These are phyloP conservation scores for Acromyrmex echinatior DNA, from an alignment of 1,140 invertebrate genomes.

Conservation along the genomic window DNA sequence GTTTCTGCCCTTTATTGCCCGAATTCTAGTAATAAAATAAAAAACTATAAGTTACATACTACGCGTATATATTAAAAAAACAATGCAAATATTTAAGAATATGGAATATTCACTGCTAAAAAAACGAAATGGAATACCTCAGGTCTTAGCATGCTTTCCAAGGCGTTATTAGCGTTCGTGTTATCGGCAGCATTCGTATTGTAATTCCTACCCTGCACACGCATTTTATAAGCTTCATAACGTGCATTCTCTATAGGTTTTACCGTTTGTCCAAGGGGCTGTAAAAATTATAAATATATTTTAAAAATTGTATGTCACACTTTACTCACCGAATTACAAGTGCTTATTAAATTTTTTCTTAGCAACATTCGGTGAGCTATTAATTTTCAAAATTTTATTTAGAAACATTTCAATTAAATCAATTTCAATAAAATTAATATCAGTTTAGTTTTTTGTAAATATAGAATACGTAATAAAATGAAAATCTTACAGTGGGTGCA, in stretches of 20 bases:
- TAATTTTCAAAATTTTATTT: not conserved
- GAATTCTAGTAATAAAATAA: slow-evolving; percentile 67
- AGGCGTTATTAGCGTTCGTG: slow-evolving; percentile 77
- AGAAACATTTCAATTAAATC: not conserved
- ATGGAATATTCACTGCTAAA: not conserved
- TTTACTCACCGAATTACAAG: not conserved
- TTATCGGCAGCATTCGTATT: slow-evolving; percentile 73
- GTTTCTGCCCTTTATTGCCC: slow-evolving; percentile 83
- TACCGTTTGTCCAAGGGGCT: slow-evolving; percentile 86
- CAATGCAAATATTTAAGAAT: not conserved
- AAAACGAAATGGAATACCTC: slow-evolving; percentile 70
- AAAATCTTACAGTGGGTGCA: slow-evolving; percentile 89
- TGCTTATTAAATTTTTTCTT: not conserved
- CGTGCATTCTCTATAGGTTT: slow-evolving; percentile 89
- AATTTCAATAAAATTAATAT: slow-evolving; percentile 8
- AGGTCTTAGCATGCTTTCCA: slow-evolving; percentile 85
- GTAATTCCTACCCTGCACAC: slow-evolving; percentile 84
- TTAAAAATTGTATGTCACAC: not conserved
- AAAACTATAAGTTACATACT: slow-evolving; percentile 4
- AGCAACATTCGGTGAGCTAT: not conserved
- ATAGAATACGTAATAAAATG: not conserved
- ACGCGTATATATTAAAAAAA: not conserved
- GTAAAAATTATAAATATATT: slow-evolving; percentile 55
- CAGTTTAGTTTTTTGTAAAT: not conserved
- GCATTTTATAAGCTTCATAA: slow-evolving; percentile 90